Percentiles rank a stretch among this genome's conserved stretches.
Evolutionary conservation across 2,797 vertebrate genomes (phyloP).

Genomic region (Potorous gilbertii): DNA sequence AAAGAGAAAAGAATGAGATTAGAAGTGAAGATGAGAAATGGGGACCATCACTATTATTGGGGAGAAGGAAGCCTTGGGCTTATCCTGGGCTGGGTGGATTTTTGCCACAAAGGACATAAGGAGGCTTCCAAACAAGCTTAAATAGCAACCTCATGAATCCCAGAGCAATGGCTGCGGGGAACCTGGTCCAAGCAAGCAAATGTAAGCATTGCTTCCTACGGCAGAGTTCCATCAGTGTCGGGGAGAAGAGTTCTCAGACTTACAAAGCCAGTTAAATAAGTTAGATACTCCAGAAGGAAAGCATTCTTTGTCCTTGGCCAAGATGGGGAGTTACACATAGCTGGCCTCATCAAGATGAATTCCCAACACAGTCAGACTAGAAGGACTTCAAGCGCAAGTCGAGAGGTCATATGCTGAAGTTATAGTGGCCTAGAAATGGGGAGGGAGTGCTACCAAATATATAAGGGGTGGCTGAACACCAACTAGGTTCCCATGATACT

Average conservation of each 20-base stretch:
- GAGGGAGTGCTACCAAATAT: not conserved
- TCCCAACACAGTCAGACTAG: not conserved
- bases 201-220: not conserved
- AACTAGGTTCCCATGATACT: not conserved
- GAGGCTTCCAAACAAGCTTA: not conserved
- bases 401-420: not conserved
- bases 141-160: not conserved
- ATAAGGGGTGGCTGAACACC: not conserved
- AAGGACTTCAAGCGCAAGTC: not conserved
- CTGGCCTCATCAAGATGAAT: not conserved
- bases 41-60: not conserved
- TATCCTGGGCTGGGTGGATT: not conserved
- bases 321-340: not conserved
- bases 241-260: not conserved
- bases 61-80: not conserved
- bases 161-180: not conserved
- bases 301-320: too few relatives aligned
- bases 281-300: too few relatives aligned
- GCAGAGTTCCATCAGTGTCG: not conserved
- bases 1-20: not conserved
- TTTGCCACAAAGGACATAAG: not conserved
- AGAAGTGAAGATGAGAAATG: not conserved
- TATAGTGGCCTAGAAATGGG: not conserved
- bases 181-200: not conserved
- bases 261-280: not conserved